Evolutionary conservation across 2,113 vertebrate genomes (phyloP), one percentile per base, ranked within the genome.

Genomic region (Fulmarus glacialis): DNA sequence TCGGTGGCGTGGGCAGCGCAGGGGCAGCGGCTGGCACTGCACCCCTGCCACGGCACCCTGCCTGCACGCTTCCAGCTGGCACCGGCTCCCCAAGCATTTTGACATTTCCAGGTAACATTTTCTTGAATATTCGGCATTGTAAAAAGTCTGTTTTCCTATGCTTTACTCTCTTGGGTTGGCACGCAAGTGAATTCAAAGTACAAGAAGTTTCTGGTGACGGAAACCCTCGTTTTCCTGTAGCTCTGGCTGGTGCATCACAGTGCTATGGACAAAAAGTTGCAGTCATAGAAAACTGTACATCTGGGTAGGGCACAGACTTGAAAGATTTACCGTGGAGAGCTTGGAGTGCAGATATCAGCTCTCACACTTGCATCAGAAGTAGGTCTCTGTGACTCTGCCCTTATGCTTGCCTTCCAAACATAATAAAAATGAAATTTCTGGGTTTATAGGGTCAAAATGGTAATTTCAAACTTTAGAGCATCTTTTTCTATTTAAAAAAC

Each of bases 271-370:
- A 67, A 13, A 42, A 10, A 42, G 12, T 2, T 27, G 64, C 56
- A 13, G 1, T 6, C 0, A 5, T 3, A 59, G 67, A 40, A 58
- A 48, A 6, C 8, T 0, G 3, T 9, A 9, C 56, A 5, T 18
- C 40, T 66, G 74, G 74, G 8, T 30, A 12, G 50, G 87, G 73
- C 82, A 78, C 3, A 1, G 55, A 16, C 45, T 14, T 17, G 38
- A 15, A 10, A 48, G 40, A 26, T 42, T 81, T 3, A 3, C 11
- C 6, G 0, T 6, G 42, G 42, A 34, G 58, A 40, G 48, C 53
- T 19, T 27, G 74, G 36, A n/a, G 3, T 17, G 56, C 0, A 4
- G 24, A 11, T 30, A 21, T 30, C 75, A 30, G 75, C 62, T 45
- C 64, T 60, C 52, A 23, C 11, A 5, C 42, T 5, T 5, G 4